Percentiles rank a stretch among this genome's conserved stretches.
These are phyloP conservation scores for Calidris pugnax DNA, from an alignment of 2,113 vertebrate species.

Conservation along the genomic window DNA sequence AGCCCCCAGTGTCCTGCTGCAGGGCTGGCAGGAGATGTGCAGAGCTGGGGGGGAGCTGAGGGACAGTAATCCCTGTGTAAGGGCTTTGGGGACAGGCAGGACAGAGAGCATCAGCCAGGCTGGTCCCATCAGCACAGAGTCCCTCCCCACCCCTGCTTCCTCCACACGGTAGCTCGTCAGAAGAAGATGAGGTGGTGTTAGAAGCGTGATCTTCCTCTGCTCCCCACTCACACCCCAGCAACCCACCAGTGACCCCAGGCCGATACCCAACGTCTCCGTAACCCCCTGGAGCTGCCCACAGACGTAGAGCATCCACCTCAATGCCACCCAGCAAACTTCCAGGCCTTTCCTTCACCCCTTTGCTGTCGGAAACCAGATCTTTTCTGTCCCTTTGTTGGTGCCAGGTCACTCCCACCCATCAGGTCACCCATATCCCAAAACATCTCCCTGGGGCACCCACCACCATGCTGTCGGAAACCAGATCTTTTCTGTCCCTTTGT, in stretches of 20 bases:
- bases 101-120: not conserved
- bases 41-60: not conserved
- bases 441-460: not conserved
- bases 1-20: not conserved
- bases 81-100: not conserved
- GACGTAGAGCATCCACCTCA: fast-evolving
- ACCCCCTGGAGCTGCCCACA: not conserved
- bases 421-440: not conserved
- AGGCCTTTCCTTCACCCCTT: no score
- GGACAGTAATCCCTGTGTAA: not conserved
- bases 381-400: not conserved
- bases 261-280: fast-evolving
- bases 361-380: not conserved
- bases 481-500: no score
- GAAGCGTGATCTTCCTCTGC: not conserved
- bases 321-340: not conserved
- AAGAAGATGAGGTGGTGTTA: no score
- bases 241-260: not conserved
- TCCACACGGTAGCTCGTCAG: not conserved
- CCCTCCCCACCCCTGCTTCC: not conserved
- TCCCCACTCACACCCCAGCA: not conserved
- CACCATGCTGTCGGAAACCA: no score
- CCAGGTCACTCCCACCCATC: not conserved
- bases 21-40: not conserved
- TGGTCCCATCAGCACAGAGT: not conserved